phyloP scores from a whole-genome alignment of 2,113 vertebrate genomes.

The Lepisosteus osseus region DNA sequence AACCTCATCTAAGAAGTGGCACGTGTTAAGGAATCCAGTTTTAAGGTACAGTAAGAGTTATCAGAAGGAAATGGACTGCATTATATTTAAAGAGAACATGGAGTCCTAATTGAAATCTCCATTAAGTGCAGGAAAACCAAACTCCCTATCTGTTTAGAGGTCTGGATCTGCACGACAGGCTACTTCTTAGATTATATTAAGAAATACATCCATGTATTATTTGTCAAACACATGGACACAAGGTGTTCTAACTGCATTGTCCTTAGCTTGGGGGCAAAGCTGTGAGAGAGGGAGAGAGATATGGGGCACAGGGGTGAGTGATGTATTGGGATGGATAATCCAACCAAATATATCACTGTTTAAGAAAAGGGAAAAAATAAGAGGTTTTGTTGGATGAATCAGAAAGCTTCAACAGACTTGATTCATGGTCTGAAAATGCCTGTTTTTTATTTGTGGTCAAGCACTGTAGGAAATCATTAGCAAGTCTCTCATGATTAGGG shows the following conservation, averaged over 20 bases:
- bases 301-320: neutral
- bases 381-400: neutral
- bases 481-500: neutral
- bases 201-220: neutral
- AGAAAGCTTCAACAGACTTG: neutral
- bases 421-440: neutral
- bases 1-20: too few species aligned
- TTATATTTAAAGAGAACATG: too few species aligned
- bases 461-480: neutral
- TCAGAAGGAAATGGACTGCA: too few species aligned
- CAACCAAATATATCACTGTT: neutral
- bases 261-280: neutral
- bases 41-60: too few species aligned
- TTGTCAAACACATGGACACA: neutral
- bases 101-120: neutral
- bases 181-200: neutral
- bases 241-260: neutral
- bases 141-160: neutral
- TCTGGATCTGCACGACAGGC: neutral
- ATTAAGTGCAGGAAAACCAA: neutral
- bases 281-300: neutral
- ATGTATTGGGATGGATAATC: neutral
- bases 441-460: neutral
- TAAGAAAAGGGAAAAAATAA: neutral
- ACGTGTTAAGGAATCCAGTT: too few species aligned